These are phyloP conservation scores for Petrocephalus microphthalmus DNA, from an alignment of 2,113 vertebrate genomes.

Conservation along the genomic window DNA sequence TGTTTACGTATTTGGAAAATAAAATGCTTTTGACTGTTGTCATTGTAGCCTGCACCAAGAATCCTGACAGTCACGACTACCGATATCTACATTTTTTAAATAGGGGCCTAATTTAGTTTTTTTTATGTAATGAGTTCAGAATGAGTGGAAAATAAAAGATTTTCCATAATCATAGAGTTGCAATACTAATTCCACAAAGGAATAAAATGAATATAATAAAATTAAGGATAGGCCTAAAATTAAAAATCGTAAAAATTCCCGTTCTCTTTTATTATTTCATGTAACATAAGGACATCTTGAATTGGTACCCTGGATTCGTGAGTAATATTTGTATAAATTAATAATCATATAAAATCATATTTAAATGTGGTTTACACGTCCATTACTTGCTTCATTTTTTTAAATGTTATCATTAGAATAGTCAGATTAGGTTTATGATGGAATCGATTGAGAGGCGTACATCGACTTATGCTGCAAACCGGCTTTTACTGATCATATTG, in stretches of 20 bases:
- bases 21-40: too few species aligned
- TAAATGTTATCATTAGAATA: background rate
- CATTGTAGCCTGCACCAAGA: background rate
- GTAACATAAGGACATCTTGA: background rate
- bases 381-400: background rate
- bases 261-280: background rate
- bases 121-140: background rate
- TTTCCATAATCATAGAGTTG: background rate
- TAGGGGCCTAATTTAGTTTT: background rate
- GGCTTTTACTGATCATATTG: background rate
- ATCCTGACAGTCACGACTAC: background rate
- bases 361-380: background rate
- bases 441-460: background rate
- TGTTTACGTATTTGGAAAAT: too few species aligned
- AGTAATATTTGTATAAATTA: background rate
- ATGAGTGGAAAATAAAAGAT: background rate
- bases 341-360: background rate
- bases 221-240: background rate
- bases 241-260: background rate
- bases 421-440: background rate
- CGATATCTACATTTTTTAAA: background rate
- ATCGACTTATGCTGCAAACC: background rate
- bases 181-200: background rate
- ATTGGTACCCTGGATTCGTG: background rate
- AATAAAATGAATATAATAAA: background rate